Evolutionary conservation across 2,113 vertebrate species (phyloP), one percentile per base, ranked within the genome.

Genomic region (Engystomops pustulosus): DNA sequence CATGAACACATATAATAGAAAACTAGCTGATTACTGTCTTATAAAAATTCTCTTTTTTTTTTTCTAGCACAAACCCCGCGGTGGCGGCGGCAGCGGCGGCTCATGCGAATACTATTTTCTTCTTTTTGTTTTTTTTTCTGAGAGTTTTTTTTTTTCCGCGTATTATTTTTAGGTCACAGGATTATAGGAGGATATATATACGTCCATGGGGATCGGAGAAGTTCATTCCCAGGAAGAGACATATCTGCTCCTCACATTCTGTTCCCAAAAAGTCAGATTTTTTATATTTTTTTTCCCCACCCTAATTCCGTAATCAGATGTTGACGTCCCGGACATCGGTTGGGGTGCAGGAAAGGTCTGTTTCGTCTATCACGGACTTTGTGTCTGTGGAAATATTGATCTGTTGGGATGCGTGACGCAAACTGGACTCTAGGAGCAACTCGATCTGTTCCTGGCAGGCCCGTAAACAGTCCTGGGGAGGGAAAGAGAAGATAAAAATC

Each of bases 361-460:
- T 93, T 51, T 97, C 96, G 58, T 96, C 97, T 1, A 95, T 95
- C 81, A 95, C 90, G 25, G 90, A 94, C 92, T 99, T 99, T 91
- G 95, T 95, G 91, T 98, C 96, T 72, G 94, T 88, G 18, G 94
- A 90, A 74, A 88, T 81, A 65, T 86, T 92, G 74, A 67, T 49
- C 89, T 96, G 95, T 86, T 96, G 95, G 89, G 97, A 96, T 80
- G 96, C 96, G 91, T 99, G 96, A 69, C 97, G 94, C 88, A 99
- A 94, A 91, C 96, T 99, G 67, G 95, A 96, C 92, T 99, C 97
- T 58, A 99, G 93, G 87, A 99, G 95, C 77, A 95, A 95, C 86
- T 99, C 97, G 0, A 99, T 99, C 95, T 99, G 98, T 91, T 99
- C 98, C 91, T 99, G 97, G 90, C 98, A 99, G 2, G 97, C 96